Base-by-base conservation (phyloP, 2,113 vertebrate species). In the Capreolus pygargus region DNA sequence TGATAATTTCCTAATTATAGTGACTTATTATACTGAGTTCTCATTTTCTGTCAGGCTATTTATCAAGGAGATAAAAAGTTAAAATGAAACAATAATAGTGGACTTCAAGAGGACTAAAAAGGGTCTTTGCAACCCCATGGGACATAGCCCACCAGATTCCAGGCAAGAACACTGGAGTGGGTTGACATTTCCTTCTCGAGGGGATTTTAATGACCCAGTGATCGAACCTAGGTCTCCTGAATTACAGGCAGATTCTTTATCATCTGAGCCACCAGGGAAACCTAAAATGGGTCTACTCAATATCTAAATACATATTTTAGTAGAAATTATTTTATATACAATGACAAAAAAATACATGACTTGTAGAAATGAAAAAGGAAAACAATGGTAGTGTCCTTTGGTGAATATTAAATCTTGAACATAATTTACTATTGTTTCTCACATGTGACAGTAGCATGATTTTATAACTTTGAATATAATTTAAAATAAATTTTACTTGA, bases 311-410 rank as follows among this genome's bases (percentile, higher is more conserved):
- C 10, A 10, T 43, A 74, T 50, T 93, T 90, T 91, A 67, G 8
- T 83, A 97, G 61, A 91, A 76, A 70, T 25, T 70, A 57, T 57
- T 23, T 86, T 14, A 15, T 89, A 14, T 84, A 97, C 95, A 91
- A 5, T 23, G 57, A 64, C 39, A n/a, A 94, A 94, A 70, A 91
- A 36, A 74, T 83, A 95, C 81, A 54, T 83, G n/a, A 54, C 33
- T 47, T 52, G 58, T 92, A 96, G 94, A 97, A 97, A 94, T 23
- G 86, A 39, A 54, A 84, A 91, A 86, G 3, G 13, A 11, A 93
- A 91, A 47, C 88, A 98, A 96, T 92, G 36, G 61, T 86, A 95
- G 96, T 91, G 93, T 43, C 74, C 98, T 98, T 94, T 70, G 88
- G 89, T 50, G 57, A 89, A 84, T 55, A 82, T 90, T 84, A 61